Percentiles rank a stretch among this genome's conserved stretches.
phyloP scores from a whole-genome alignment of 2,888 invertebrate genomes.

The Scaptomyza cyrtandrae region DNA sequence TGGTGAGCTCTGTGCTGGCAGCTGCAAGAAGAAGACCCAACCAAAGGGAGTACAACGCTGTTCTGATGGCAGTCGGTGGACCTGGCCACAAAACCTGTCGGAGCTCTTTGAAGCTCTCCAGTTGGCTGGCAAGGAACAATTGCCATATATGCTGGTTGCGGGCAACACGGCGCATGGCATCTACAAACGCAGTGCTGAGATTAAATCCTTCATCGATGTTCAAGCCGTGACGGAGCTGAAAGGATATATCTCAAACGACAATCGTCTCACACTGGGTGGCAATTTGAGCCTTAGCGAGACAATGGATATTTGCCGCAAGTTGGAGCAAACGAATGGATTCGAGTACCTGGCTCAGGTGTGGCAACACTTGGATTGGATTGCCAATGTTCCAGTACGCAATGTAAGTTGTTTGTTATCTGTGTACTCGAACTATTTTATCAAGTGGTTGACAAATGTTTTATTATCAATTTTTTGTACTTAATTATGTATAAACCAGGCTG shows the following conservation, averaged over 20 bases:
- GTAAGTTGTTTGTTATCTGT: constrained; percentile 84
- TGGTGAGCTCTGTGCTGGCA: constrained; percentile 81
- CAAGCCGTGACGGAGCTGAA: constrained; percentile 87
- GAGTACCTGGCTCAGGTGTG: constrained; percentile 85
- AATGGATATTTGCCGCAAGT: constrained; percentile 85
- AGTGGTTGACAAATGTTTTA: neutral
- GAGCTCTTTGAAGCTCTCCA: constrained; percentile 82
- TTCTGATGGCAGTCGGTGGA: constrained; percentile 77
- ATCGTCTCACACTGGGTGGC: constrained; percentile 66
- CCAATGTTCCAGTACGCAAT: constrained; percentile 89
- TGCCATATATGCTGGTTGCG: constrained; percentile 87
- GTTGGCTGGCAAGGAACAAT: constrained; percentile 73
- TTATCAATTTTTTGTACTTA: constrained; percentile 18
- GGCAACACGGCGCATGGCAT: constrained; percentile 92
- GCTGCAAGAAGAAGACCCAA: constrained; percentile 68
- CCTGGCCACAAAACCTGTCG: constrained; percentile 70
- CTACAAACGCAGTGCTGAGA: constrained; percentile 78
- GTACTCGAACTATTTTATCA: constrained; percentile 24
- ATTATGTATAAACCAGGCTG: constrained; percentile 85
- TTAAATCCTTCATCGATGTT: constrained; percentile 88
- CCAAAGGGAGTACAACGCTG: constrained; percentile 45
- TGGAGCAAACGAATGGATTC: constrained; percentile 85
- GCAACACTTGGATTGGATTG: constrained; percentile 88
- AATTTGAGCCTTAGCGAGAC: constrained; percentile 86
- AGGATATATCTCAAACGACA: constrained; percentile 79